Conservation (phyloP, 2,113 vertebrate genomes). For the Anarhynchus alexandrinus region DNA sequence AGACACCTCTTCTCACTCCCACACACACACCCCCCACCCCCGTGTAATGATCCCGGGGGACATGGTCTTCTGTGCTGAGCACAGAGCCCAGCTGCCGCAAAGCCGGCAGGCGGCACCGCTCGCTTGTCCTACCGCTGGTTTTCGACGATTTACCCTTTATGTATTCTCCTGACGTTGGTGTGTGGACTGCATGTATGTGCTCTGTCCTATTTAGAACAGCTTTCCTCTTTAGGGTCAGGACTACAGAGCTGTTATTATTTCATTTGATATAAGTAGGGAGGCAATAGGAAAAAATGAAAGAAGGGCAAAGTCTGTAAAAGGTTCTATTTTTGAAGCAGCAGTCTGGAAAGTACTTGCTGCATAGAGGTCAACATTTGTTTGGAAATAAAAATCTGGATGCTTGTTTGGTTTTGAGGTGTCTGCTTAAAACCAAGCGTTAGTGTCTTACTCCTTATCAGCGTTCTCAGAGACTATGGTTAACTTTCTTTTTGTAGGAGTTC, state of each 20-base stretch:
- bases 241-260: neutral
- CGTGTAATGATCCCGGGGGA: too few relatives aligned
- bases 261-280: neutral
- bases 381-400: neutral
- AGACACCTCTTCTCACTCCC: accelerated
- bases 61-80: accelerated
- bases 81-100: neutral
- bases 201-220: neutral
- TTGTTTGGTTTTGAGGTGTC: neutral
- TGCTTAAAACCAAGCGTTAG: neutral
- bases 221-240: accelerated
- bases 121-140: neutral
- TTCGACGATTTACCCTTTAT: neutral
- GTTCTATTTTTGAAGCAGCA: neutral
- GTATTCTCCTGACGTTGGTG: neutral
- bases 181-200: accelerated
- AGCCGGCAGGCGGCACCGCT: neutral
- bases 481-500: neutral
- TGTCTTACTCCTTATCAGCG: neutral
- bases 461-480: neutral
- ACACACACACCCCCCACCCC: accelerated
- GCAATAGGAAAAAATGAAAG: neutral
- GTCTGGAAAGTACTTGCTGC: neutral
- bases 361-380: neutral
- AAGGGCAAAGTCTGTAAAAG: neutral